Base-by-base conservation (phyloP, 2,113 vertebrate genomes). In the Hippocampus guttulatus region DNA sequence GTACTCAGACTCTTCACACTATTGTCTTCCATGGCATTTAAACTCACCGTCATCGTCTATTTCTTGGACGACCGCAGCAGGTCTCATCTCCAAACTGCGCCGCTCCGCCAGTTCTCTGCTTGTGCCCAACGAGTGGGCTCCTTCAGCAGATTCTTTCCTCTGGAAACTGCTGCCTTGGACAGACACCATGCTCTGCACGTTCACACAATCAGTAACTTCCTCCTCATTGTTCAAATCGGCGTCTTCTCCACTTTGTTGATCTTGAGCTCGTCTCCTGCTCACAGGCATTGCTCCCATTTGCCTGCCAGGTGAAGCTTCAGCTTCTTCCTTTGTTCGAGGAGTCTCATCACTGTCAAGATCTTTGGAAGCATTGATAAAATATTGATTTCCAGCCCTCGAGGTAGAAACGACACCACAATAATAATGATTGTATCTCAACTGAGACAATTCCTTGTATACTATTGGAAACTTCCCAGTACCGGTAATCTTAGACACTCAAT, bases 291-390 rank as follows among this genome's bases (percentile, higher is more conserved):
- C 43, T 65, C 30, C 61, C 45, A 49, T 25, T 51, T n/a, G 67
- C 52, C 47, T 67, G 21, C 2, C 63, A 5, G 66, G 71, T 2
- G 63, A 63, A n/a, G 20, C 15, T 14, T 75, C 61, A 60, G 67
- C 78, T 47, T 58, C 66, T 30, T 45, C 63, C 55, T 27, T 51
- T 49, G 65, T 21, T 47, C 25, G 41, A 49, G 57, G 6, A n/a
- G 64, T 64, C 69, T 90, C 87, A 25, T 88, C 18, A 62, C 91
- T 91, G 61, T 80, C 71, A 3, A 54, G 30, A 60, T 81, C 77
- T 76, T 73, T 73, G 54, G 75, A 73, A 49, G 61, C 21, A 73
- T 65, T 60, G 75, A 30, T 23, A 41, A 72, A 68, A 16, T 73
- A 20, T 41, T 10, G 7, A 67, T 52, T 52, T 33, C 23, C 25